A percentile compares a stretch with the other conserved stretches of the same genome.
phyloP scores from a whole-genome alignment of 2,797 vertebrate species.

The Ibycter americanus region DNA sequence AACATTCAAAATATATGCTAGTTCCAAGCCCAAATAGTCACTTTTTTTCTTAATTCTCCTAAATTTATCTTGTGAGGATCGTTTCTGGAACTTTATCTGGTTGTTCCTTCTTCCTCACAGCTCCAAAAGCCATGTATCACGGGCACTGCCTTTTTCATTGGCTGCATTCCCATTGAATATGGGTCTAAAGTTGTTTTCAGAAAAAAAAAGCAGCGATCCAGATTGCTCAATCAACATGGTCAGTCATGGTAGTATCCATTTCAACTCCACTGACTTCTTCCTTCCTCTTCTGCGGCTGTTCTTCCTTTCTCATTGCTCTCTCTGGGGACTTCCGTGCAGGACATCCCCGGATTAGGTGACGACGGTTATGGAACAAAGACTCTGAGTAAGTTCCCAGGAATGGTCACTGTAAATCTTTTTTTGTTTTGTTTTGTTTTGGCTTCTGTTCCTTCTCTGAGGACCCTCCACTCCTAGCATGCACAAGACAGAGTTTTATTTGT shows the following conservation, averaged over 20 bases:
- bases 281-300: conserved; percentile 91
- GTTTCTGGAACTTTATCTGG: neutral
- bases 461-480: conserved; percentile 86
- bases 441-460: conserved; percentile 78
- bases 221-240: conserved; percentile 78
- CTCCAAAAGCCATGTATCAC: neutral
- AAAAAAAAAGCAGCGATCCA: conserved; percentile 73
- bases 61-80: neutral
- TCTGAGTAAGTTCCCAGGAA: conserved; percentile 97
- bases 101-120: neutral
- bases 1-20: neutral
- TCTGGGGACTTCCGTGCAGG: conserved; percentile 92
- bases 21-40: neutral
- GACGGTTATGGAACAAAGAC: conserved; percentile 99
- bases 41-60: neutral
- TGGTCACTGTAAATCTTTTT: conserved; percentile 82
- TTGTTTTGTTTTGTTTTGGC: conserved; percentile 76
- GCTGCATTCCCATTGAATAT: neutral
- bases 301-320: conserved; percentile 88
- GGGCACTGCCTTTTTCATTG: conserved; percentile 37
- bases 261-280: conserved; percentile 87
- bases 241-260: conserved; percentile 83
- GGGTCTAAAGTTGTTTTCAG: conserved; percentile 14
- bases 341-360: conserved; percentile 98
- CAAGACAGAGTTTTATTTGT: conserved; percentile 80